Evolutionary conservation across 2,797 vertebrate species (phyloP).

Genomic region (Holocentrus rufus): DNA sequence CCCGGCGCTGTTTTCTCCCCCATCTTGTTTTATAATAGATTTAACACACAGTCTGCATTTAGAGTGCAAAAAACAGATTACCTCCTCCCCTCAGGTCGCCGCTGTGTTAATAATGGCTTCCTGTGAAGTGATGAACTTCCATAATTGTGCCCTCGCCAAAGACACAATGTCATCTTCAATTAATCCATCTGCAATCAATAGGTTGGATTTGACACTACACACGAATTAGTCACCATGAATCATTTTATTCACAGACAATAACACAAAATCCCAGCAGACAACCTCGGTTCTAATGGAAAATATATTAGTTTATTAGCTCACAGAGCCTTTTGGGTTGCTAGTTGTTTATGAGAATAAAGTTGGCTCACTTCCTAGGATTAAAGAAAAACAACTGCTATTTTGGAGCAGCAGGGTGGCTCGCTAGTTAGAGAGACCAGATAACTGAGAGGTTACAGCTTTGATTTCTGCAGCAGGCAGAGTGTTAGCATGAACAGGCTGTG

Average conservation of each 20-base stretch:
- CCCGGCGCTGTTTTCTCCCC: slow-evolving; percentile 65
- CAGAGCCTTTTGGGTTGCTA: background rate
- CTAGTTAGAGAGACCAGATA: background rate
- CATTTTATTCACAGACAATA: slow-evolving; percentile 47
- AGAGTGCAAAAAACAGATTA: slow-evolving; percentile 73
- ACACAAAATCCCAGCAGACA: slow-evolving; percentile 39
- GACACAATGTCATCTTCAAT: slow-evolving; percentile 75
- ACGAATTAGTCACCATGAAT: slow-evolving; percentile 60
- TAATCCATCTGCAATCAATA: slow-evolving; percentile 73
- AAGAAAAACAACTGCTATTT: background rate
- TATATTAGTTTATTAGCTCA: slow-evolving; percentile 15
- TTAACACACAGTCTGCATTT: slow-evolving; percentile 78
- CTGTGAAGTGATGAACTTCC: slow-evolving; percentile 66
- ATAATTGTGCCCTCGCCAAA: slow-evolving; percentile 61
- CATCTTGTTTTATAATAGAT: slow-evolving; percentile 71
- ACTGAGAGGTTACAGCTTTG: too few species aligned
- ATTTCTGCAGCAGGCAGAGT: background rate
- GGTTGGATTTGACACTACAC: slow-evolving; percentile 61
- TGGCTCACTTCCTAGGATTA: background rate
- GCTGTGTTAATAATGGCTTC: slow-evolving; percentile 72
- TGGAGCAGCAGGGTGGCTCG: background rate
- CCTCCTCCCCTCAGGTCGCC: slow-evolving; percentile 73
- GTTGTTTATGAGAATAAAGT: background rate
- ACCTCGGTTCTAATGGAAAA: slow-evolving; percentile 19
- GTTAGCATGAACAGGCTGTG: too few species aligned